Evolutionary conservation across 92 coral and sea anemone species (phyloP).

Genomic region (Bergia sp.): DNA sequence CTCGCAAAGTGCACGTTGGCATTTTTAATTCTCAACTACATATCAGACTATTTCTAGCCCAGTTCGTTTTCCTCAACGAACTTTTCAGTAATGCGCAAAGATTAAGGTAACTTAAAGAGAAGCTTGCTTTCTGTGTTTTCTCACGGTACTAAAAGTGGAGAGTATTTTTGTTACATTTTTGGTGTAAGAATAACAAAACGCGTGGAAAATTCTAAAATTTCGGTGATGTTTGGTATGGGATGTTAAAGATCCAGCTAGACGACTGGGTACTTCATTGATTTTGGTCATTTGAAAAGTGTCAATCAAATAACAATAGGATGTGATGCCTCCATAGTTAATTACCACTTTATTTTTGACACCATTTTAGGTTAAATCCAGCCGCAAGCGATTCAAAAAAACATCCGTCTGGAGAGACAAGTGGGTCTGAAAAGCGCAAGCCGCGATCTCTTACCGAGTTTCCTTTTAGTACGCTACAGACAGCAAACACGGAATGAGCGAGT

Average conservation of each 20-base stretch:
- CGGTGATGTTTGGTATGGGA: not conserved
- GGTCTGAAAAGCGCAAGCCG: constrained; percentile 32
- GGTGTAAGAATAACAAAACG: not conserved
- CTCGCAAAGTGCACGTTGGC: constrained; percentile 18
- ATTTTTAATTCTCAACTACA: constrained; percentile 14
- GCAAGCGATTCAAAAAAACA: constrained; percentile 36
- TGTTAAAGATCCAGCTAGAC: constrained; percentile 3
- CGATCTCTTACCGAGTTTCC: constrained; percentile 19
- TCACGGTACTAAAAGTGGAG: not conserved
- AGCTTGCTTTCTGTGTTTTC: not conserved
- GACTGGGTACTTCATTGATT: not conserved
- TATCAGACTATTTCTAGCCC: not conserved
- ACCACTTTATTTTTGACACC: constrained; percentile 44
- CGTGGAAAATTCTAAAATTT: constrained; percentile 2
- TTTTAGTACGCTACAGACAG: constrained; percentile 13
- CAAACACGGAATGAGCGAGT: constrained; percentile 34
- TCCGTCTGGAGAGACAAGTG: constrained; percentile 43
- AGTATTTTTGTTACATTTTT: not conserved
- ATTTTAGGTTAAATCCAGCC: constrained; percentile 49
- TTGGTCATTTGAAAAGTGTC: constrained; percentile 27
- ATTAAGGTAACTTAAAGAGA: too few species aligned
- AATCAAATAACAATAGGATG: constrained; percentile 37
- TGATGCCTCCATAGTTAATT: constrained; percentile 36
- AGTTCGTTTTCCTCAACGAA: not conserved
- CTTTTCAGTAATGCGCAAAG: not conserved